Evolutionary conservation across 2,113 vertebrate species (phyloP).

Genomic region (Cebus imitator): DNA sequence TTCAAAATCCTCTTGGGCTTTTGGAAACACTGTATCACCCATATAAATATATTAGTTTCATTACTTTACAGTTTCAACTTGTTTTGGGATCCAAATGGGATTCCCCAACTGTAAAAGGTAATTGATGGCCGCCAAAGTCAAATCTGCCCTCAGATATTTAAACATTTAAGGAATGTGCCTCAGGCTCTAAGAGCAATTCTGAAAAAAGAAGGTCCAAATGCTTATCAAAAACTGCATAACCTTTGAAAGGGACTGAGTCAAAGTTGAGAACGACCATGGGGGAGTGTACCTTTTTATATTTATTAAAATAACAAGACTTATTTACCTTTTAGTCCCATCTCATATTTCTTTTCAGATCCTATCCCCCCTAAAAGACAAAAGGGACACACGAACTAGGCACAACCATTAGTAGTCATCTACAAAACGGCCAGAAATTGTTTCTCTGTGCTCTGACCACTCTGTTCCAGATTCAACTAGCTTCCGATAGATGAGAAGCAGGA

Average conservation of each 20-base stretch:
- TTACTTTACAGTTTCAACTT: background rate
- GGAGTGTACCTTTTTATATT: background rate
- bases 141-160: background rate
- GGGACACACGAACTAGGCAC: background rate
- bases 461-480: background rate
- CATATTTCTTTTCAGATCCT: background rate
- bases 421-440: background rate
- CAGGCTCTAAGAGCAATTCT: background rate
- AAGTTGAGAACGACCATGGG: background rate
- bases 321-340: background rate
- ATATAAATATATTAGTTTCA: background rate
- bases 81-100: background rate
- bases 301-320: background rate
- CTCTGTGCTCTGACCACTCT: background rate
- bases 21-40: background rate
- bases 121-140: background rate
- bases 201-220: background rate
- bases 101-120: background rate
- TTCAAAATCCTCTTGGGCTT: background rate
- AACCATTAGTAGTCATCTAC: too few relatives aligned
- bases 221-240: background rate
- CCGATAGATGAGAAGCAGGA: background rate
- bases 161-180: background rate
- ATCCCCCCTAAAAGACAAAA: background rate
- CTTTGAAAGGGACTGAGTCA: background rate